Conservation (phyloP, 1,140 invertebrate species). For the Mycetomoellerius zeteki region DNA sequence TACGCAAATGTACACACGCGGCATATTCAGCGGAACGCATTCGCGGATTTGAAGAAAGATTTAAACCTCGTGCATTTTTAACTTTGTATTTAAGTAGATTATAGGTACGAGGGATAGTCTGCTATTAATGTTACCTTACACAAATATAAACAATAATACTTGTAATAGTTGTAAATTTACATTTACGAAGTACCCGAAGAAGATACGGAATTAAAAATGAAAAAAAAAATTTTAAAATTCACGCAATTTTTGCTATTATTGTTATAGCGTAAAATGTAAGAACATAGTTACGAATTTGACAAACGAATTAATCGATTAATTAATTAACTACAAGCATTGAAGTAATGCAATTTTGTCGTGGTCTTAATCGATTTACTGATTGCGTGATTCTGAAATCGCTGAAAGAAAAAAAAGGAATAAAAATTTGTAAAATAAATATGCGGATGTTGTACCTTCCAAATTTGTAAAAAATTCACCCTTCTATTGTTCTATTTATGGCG, state of each 20-base stretch:
- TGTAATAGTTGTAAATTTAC: constrained; percentile 81
- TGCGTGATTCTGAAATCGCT: constrained; percentile 43
- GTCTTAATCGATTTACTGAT: constrained; percentile 65
- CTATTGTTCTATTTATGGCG: not conserved
- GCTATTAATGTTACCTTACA: constrained; percentile 75
- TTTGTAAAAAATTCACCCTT: constrained; percentile 39
- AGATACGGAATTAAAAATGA: constrained; percentile 62
- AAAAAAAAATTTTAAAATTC: constrained; percentile 68
- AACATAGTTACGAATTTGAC: constrained; percentile 79
- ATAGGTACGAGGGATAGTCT: constrained; percentile 67
- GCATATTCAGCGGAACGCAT: constrained; percentile 55
- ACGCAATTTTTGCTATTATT: constrained; percentile 82
- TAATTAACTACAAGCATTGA: constrained; percentile 79
- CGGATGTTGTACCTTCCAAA: constrained; percentile 38
- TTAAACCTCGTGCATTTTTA: constrained; percentile 82
- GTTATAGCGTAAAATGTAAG: constrained; percentile 78
- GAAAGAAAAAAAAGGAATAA: constrained; percentile 18
- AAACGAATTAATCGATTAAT: constrained; percentile 78
- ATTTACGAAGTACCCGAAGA: constrained; percentile 65
- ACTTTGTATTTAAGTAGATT: constrained; percentile 80
- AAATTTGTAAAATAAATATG: constrained; percentile 21
- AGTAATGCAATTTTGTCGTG: constrained; percentile 72
- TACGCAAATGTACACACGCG: constrained; percentile 60
- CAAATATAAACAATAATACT: constrained; percentile 80
- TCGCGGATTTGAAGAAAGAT: constrained; percentile 58